These are phyloP conservation scores for Larimichthys crocea DNA, from an alignment of 2,113 vertebrate genomes.

Conservation along the genomic window DNA sequence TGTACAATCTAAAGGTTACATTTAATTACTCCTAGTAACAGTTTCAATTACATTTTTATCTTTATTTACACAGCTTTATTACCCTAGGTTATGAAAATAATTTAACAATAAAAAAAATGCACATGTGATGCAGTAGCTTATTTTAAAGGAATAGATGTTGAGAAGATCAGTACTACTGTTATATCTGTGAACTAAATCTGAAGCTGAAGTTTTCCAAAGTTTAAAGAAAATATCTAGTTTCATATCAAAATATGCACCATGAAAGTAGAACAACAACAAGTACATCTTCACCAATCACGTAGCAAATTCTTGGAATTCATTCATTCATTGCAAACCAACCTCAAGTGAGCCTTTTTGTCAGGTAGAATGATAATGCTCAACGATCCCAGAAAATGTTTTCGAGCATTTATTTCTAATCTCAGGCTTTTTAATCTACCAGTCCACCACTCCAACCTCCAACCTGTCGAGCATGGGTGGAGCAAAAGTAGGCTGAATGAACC, in stretches of 20 bases:
- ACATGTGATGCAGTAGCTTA: neutral
- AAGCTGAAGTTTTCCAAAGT: neutral
- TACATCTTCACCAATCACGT: too few relatives aligned
- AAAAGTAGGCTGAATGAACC: too few relatives aligned
- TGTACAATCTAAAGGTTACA: neutral
- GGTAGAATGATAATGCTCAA: too few relatives aligned
- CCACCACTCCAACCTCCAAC: too few relatives aligned
- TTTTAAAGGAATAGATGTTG: neutral
- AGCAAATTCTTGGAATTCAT: too few relatives aligned
- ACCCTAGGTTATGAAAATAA: neutral
- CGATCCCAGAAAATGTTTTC: too few relatives aligned
- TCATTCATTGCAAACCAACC: too few relatives aligned
- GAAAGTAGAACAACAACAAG: neutral
- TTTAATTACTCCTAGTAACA: neutral
- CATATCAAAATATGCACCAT: neutral
- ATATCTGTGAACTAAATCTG: neutral
- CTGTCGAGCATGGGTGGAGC: too few relatives aligned
- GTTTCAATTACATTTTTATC: neutral
- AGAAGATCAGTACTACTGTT: neutral
- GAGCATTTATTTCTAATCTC: too few relatives aligned
- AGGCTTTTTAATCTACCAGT: too few relatives aligned
- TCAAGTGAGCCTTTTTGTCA: too few relatives aligned
- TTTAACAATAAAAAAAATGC: neutral
- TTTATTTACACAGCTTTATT: neutral
- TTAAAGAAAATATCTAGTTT: neutral